Evolutionary conservation across 1,140 invertebrate genomes (phyloP).

Genomic region (Elymnias hypermnestra): DNA sequence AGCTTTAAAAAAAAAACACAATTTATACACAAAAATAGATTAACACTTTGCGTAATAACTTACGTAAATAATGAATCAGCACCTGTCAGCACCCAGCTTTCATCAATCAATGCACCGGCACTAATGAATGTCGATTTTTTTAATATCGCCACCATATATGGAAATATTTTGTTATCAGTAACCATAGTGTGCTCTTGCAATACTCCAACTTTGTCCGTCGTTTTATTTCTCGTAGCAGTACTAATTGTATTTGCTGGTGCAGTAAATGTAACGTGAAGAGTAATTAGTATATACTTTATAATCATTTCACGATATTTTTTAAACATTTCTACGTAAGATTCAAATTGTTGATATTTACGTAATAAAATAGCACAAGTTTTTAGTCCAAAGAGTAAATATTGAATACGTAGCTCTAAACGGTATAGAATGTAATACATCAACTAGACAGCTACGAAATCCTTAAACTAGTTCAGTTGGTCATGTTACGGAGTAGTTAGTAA

Average conservation of each 20-base stretch:
- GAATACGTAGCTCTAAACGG: too few species aligned
- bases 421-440: neutral
- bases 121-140: slow-evolving; percentile 42
- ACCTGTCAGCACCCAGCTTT: slow-evolving; percentile 50
- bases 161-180: slow-evolving; percentile 28
- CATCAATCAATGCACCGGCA: slow-evolving; percentile 50
- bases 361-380: too few species aligned
- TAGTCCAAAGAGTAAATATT: too few species aligned
- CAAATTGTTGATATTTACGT: neutral
- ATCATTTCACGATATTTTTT: neutral
- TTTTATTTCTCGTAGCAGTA: neutral
- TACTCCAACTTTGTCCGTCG: neutral
- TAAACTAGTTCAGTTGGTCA: neutral
- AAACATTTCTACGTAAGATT: too few species aligned
- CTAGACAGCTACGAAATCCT: neutral
- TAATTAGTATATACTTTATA: neutral
- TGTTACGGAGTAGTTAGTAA: neutral
- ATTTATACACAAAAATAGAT: too few species aligned
- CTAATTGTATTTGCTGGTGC: neutral
- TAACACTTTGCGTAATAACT: too few species aligned
- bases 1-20: too few species aligned
- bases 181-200: slow-evolving; percentile 5
- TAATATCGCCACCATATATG: slow-evolving; percentile 52
- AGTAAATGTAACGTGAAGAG: neutral
- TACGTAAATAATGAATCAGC: slow-evolving; percentile 48